Evolutionary conservation across 2,888 invertebrate species (phyloP).

Genomic region (Malthinus seriepunctatus): DNA sequence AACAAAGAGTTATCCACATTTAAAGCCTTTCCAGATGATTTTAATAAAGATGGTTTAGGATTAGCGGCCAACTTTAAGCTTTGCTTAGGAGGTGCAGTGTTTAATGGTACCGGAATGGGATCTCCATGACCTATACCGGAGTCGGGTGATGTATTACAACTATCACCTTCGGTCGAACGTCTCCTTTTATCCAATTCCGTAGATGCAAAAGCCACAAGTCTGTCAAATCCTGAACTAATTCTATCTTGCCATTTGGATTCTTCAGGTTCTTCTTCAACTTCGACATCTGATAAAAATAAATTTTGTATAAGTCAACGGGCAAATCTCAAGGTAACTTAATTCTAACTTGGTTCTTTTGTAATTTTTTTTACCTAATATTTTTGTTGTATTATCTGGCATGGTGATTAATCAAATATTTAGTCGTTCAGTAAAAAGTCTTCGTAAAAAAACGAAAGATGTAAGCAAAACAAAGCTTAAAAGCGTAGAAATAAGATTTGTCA

Average conservation of each 20-base stretch:
- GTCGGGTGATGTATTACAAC: conserved; percentile 86
- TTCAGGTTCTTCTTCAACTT: conserved; percentile 70
- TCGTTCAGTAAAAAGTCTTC: conserved; percentile 10
- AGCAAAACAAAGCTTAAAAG: conserved; percentile 1
- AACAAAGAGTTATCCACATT: conserved; percentile 57
- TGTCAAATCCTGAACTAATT: conserved; percentile 91
- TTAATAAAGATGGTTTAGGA: conserved; percentile 49
- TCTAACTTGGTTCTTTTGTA: too few relatives aligned
- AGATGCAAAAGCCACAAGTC: conserved; percentile 90
- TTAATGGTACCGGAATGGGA: conserved; percentile 57
- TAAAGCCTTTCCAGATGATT: conserved; percentile 54
- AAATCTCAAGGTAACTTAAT: too few relatives aligned
- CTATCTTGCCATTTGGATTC: conserved; percentile 92
- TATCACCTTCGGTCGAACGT: conserved; percentile 76
- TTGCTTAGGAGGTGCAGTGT: conserved; percentile 47
- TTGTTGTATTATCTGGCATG: conserved; percentile 3
- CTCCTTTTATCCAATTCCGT: conserved; percentile 88
- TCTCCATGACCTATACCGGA: conserved; percentile 79
- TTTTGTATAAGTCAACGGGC: too few relatives aligned
- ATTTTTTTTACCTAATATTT: background rate
- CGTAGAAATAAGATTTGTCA: background rate
- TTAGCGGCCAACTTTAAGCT: conserved; percentile 48
- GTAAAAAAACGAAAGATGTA: conserved; percentile 9
- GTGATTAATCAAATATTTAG: conserved; percentile 10
- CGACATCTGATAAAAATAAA: conserved; percentile 56